These are phyloP conservation scores for Drosophila kohkoa DNA, from an alignment of 1,140 invertebrate genomes.

Conservation along the genomic window DNA sequence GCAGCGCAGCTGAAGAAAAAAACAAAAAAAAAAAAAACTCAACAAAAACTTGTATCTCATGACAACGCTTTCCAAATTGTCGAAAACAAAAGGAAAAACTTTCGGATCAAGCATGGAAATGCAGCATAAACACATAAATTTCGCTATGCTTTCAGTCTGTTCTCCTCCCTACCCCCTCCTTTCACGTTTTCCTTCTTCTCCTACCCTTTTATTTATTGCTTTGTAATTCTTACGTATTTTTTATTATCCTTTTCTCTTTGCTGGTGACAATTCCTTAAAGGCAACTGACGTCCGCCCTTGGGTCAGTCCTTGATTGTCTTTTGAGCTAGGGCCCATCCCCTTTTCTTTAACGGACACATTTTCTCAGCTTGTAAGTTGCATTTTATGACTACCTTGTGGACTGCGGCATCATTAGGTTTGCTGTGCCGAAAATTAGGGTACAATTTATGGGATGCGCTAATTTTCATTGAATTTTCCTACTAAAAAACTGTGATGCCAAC, in stretches of 20 bases:
- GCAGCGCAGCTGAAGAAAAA: slow-evolving; percentile 26
- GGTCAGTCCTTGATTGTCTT: slow-evolving; percentile 28
- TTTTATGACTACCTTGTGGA: slow-evolving; percentile 71
- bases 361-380: slow-evolving; percentile 81
- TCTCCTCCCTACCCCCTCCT: slow-evolving; percentile 8
- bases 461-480: slow-evolving; percentile 65
- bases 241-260: slow-evolving; percentile 52
- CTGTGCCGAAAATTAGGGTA: slow-evolving; percentile 71
- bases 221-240: slow-evolving; percentile 74
- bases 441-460: slow-evolving; percentile 80
- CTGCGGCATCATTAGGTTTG: slow-evolving; percentile 69
- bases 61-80: slow-evolving; percentile 26
- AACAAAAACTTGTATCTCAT: slow-evolving; percentile 14
- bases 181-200: neutral
- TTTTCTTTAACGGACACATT: slow-evolving; percentile 42
- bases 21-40: neutral
- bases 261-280: slow-evolving; percentile 25
- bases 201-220: neutral
- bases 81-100: slow-evolving; percentile 26
- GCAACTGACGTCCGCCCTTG: slow-evolving; percentile 21
- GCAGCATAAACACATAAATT: slow-evolving; percentile 59
- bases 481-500: slow-evolving; percentile 36
- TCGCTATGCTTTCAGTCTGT: slow-evolving; percentile 44
- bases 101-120: slow-evolving; percentile 25
- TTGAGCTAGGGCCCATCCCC: slow-evolving; percentile 51